A percentile compares a stretch with the other conserved stretches of the same genome.
Evolutionary conservation across 2,113 vertebrate genomes (phyloP).

Genomic region (Strix uralensis): DNA sequence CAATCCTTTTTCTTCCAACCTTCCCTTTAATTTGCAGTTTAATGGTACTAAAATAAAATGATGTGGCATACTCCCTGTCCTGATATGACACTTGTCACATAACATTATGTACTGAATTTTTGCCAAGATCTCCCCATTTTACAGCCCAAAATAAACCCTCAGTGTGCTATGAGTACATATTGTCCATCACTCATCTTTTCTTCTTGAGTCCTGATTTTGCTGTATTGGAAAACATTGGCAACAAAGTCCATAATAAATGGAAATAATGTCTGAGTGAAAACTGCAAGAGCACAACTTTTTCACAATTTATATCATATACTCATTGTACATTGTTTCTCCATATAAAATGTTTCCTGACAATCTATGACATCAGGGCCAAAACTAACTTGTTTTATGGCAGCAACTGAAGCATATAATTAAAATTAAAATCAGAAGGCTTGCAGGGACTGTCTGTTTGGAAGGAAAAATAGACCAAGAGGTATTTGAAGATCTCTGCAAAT

Average conservation of each 20-base stretch:
- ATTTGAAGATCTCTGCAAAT: conserved; percentile 22
- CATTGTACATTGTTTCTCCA: neutral
- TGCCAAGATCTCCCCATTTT: neutral
- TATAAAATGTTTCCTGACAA: conserved; percentile 26
- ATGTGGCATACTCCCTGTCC: neutral
- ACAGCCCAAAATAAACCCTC: neutral
- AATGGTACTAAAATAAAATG: neutral
- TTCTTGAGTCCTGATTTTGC: neutral
- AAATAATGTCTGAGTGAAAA: conserved; percentile 10
- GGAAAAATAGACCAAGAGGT: conserved; percentile 3
- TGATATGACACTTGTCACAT: neutral
- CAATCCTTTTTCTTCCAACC: neutral
- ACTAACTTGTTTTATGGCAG: conserved; percentile 34
- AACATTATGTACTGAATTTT: neutral
- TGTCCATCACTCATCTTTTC: neutral
- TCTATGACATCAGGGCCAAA: neutral
- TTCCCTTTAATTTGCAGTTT: neutral
- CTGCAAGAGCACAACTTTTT: conserved; percentile 5
- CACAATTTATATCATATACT: neutral
- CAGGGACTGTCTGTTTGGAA: conserved; percentile 1
- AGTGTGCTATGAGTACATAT: neutral
- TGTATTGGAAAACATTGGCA: neutral
- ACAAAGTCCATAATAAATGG: neutral
- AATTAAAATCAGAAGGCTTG: conserved; percentile 34
- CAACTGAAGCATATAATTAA: neutral